Evolutionary conservation across 2,888 invertebrate species (phyloP), one percentile per base, ranked within the genome.

Genomic region (Melangyna quadrimaculata): DNA sequence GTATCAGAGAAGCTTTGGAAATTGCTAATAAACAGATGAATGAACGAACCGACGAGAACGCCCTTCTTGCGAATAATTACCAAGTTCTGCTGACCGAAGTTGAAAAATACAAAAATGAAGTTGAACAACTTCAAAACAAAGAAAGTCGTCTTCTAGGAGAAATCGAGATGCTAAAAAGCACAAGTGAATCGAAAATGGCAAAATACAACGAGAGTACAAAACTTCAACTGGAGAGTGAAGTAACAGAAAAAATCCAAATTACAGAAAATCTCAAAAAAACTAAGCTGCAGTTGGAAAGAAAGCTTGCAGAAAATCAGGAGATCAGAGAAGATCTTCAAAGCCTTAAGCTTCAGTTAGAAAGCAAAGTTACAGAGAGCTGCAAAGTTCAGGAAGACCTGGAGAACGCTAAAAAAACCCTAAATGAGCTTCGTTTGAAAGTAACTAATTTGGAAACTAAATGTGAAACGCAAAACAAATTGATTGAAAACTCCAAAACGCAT

Each of bases 1-100:
- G 9, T n/a, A 3, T 79, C 4, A 69, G 78, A 43, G 63, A 87
- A n/a, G 74, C 88, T 45, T 61, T 87, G 0, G 55, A 86, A 22
- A 17, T 27, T 10, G 57, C 78, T 17, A 79, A 86, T 2, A 35
- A 70, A 14, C 70, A 82, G 22, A 19, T 88, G 7, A 87, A 87
- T 57, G 87, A 87, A 40, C 51, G 87, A 8, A 61, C 53, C n/a
- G n/a, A n/a, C n/a, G n/a, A n/a, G n/a, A n/a, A n/a, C n/a, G n/a
- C n/a, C n/a, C n/a, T n/a, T n/a, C n/a, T n/a, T n/a, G n/a, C n/a
- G n/a, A n/a, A n/a, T n/a, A n/a, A n/a, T n/a, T n/a, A n/a, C n/a
- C n/a, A n/a, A n/a, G n/a, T n/a, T n/a, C n/a, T n/a, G n/a, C n/a
- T n/a, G n/a, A n/a, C n/a, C n/a, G n/a, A n/a, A n/a, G n/a, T n/a